Base-by-base conservation (phyloP, 2,888 invertebrate species). In the Saturnia pavonia region DNA sequence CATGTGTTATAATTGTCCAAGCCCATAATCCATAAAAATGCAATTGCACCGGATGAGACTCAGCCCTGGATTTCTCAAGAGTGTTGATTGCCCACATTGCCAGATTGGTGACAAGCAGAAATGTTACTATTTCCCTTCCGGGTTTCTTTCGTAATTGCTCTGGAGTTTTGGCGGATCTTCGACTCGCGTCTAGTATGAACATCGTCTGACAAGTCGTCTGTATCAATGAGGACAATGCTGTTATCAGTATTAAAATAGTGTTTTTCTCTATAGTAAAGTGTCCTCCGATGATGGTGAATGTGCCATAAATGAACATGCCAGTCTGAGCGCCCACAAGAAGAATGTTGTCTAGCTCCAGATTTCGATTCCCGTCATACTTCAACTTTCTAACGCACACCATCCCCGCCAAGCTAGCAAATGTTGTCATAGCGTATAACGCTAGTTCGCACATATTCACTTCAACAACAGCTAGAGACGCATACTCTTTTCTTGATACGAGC, bases 61-160 rank as follows among this genome's bases (percentile, higher is more conserved):
- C 98, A 0, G 98, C 97, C 34, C 98, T 94, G 0, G 97, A 97
- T 81, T 98, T 98, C 87, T 98, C 98, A 82, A 99, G 91, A 0
- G 98, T 98, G 84, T 98, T 98, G 75, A 99, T 97, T 12, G 98
- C 97, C 98, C 98, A 98, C 97, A 98, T 97, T 27, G 98, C 98
- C 80, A 98, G 89, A 89, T 99, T 99, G 0, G 97, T 97, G 34
- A 98, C 97, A 74, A 98, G 90, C 71, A 99, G 95, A 84, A 99
- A 99, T 0, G 99, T 99, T 3, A 99, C 97, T 73, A 98, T 97
- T 89, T 99, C 98, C 16, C 99, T 94, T 12, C 99, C 99, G 0
- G 99, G 99, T 84, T 99, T 99, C 80, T 96, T 96, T 69, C 97
- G 94, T 71, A 97, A 96, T 87, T 98, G 98, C 73, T 97, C 97